phyloP scores from a whole-genome alignment of 1,140 invertebrate species.

The Drosophila sp. region DNA sequence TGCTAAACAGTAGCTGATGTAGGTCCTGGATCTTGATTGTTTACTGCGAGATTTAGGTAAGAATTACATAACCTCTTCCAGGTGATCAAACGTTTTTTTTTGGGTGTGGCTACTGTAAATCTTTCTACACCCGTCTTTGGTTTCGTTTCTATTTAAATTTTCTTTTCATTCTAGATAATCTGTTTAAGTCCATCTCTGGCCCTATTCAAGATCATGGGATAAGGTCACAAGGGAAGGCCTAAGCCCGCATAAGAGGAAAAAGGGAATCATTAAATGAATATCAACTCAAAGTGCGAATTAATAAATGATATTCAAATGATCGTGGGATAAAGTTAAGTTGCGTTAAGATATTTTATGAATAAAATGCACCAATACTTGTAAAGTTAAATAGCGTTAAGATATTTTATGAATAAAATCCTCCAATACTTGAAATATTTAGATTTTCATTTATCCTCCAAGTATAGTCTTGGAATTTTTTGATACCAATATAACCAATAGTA shows the following conservation, averaged over 20 bases:
- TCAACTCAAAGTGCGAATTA: neutral
- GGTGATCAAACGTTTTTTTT: neutral
- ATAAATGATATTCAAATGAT: neutral
- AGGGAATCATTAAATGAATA: neutral
- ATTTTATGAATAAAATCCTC: too few species aligned
- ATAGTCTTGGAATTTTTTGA: too few species aligned
- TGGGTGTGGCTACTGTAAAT: constrained; percentile 12
- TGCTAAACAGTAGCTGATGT: constrained; percentile 53
- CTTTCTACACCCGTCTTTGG: neutral
- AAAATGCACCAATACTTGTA: too few species aligned
- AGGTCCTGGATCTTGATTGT: constrained; percentile 1
- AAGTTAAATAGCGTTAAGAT: too few species aligned
- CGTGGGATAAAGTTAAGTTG: neutral
- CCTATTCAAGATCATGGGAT: neutral
- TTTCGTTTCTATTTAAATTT: neutral
- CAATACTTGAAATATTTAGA: too few species aligned
- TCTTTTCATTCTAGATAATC: neutral
- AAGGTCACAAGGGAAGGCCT: neutral
- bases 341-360: too few species aligned
- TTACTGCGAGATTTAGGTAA: constrained; percentile 25
- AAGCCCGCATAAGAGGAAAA: neutral
- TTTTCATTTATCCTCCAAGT: too few species aligned
- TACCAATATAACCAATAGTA: too few species aligned
- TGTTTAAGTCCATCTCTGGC: neutral
- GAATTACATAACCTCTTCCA: constrained; percentile 55